phyloP scores from a whole-genome alignment of 2,113 vertebrate species.

The Dascyllus trimaculatus region DNA sequence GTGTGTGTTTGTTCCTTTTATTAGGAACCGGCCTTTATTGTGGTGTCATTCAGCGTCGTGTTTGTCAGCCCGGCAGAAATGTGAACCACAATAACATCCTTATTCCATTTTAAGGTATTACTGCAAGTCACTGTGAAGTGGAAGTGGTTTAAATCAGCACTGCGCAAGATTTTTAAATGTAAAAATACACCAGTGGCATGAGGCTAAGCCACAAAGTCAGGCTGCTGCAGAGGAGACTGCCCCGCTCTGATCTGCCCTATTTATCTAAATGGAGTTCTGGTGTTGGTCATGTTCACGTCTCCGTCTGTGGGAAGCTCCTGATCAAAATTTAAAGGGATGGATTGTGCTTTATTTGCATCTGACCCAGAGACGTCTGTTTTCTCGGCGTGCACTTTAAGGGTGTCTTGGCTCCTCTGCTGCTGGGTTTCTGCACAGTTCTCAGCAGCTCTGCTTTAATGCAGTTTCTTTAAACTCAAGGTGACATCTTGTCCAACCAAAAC shows the following conservation, averaged over 20 bases:
- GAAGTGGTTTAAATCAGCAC: conserved; percentile 32
- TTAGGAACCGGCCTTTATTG: background rate
- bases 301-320: conserved; percentile 1
- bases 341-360: conserved; percentile 26
- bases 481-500: too few relatives aligned
- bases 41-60: background rate
- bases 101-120: background rate
- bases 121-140: background rate
- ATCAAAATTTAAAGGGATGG: conserved; percentile 37
- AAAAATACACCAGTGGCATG: conserved; percentile 1
- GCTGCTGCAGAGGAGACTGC: background rate
- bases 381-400: background rate
- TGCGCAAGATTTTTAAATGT: background rate
- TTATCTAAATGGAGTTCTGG: conserved; percentile 35
- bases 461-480: too few relatives aligned
- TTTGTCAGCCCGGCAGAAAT: background rate
- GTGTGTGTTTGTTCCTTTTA: background rate
- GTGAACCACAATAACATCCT: background rate
- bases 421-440: too few relatives aligned
- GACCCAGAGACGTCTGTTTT: background rate
- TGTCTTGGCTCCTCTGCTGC: too few relatives aligned
- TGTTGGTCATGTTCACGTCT: conserved; percentile 19
- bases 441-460: too few relatives aligned
- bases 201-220: conserved; percentile 7
- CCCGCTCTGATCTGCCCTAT: conserved; percentile 2